These are phyloP conservation scores for Poecile atricapillus DNA, from an alignment of 2,113 vertebrate species.

Conservation along the genomic window DNA sequence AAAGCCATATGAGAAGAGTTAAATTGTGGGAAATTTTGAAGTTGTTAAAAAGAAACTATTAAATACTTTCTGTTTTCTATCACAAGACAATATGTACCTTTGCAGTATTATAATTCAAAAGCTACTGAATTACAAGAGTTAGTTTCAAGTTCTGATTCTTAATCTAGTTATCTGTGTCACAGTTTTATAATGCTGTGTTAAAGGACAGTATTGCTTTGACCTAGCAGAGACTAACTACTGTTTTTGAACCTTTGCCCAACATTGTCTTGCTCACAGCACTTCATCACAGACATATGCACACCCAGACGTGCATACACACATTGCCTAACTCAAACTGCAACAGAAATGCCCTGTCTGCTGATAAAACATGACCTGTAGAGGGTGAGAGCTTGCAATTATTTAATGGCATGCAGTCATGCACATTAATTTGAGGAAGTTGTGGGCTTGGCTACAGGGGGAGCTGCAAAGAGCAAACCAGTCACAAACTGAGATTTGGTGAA, in stretches of 20 bases:
- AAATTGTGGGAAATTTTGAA: not conserved
- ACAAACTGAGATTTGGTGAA: not conserved
- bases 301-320: not conserved
- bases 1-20: not conserved
- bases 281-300: not conserved
- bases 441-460: not conserved
- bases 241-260: not conserved
- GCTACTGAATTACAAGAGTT: not conserved
- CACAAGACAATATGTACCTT: not conserved
- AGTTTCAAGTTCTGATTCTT: not conserved
- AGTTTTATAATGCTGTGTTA: not conserved
- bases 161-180: not conserved
- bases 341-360: not conserved
- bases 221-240: not conserved
- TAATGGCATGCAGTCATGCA: not conserved
- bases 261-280: not conserved
- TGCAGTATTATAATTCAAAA: not conserved
- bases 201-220: not conserved
- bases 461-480: not conserved
- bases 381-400: not conserved
- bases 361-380: not conserved
- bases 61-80: not conserved
- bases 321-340: not conserved
- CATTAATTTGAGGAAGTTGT: not conserved
- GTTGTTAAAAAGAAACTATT: not conserved